These are phyloP conservation scores for Cephalopachus bancanus DNA, from an alignment of 2,797 vertebrate species.

Conservation along the genomic window DNA sequence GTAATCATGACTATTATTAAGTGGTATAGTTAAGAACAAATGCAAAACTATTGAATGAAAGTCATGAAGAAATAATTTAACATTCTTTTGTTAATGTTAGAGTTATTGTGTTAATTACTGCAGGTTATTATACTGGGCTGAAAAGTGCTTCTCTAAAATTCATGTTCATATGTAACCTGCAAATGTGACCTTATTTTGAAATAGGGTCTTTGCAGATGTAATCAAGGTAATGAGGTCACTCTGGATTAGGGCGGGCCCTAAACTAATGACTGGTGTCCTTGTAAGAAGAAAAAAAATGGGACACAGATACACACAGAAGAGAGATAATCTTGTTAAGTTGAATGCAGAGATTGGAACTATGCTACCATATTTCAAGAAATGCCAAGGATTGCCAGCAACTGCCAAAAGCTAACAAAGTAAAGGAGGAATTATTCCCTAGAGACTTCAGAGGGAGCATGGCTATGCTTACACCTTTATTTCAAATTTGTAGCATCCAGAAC, in stretches of 20 bases:
- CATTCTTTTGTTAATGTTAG: conserved; percentile 33
- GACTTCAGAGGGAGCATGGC: background rate
- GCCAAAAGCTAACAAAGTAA: background rate
- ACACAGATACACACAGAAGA: background rate
- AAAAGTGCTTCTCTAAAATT: background rate
- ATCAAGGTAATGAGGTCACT: background rate
- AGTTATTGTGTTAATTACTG: conserved; percentile 29
- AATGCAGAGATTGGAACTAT: background rate
- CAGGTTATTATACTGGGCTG: background rate
- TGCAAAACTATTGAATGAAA: conserved; percentile 5
- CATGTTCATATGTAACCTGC: background rate
- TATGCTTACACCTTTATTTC: background rate
- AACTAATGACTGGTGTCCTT: background rate
- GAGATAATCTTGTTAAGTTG: background rate
- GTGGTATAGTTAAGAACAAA: conserved; percentile 57
- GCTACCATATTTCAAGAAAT: background rate
- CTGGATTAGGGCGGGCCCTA: background rate
- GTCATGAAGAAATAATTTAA: background rate
- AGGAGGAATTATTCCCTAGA: background rate
- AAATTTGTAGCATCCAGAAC: background rate
- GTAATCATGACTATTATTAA: conserved; percentile 47
- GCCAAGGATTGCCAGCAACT: background rate
- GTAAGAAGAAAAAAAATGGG: background rate
- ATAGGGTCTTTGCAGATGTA: background rate
- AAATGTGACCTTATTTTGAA: background rate